Conservation (phyloP, 1,140 invertebrate genomes). For the Zophobas atratus region DNA sequence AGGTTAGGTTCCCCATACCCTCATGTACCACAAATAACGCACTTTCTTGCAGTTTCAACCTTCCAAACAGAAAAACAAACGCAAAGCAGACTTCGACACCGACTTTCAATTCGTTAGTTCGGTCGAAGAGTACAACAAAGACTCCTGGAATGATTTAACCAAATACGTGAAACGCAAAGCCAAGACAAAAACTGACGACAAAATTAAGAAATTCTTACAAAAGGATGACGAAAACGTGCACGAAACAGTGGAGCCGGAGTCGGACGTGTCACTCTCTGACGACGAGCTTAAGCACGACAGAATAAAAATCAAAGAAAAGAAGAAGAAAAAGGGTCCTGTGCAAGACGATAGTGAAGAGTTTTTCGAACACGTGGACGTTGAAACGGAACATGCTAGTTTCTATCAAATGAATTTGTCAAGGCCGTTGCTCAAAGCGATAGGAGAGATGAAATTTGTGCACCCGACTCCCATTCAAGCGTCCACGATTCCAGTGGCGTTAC, state of each 20-base stretch:
- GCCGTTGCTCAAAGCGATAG: constrained; percentile 75
- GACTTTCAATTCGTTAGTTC: constrained; percentile 83
- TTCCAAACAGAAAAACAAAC: constrained; percentile 79
- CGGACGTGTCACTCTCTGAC: constrained; percentile 74
- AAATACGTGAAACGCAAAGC: constrained; percentile 80
- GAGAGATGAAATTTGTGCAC: constrained; percentile 88
- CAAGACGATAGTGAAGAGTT: not conserved
- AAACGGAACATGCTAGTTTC: constrained; percentile 21
- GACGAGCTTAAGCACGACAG: constrained; percentile 82
- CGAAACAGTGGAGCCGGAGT: constrained; percentile 69
- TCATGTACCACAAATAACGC: constrained; percentile 57
- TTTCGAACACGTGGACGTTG: constrained; percentile 60
- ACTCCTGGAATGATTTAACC: constrained; percentile 87
- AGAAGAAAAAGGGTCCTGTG: constrained; percentile 1
- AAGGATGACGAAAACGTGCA: constrained; percentile 73
- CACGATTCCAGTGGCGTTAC: constrained; percentile 93
- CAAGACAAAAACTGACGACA: constrained; percentile 84
- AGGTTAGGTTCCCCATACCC: constrained; percentile 15
- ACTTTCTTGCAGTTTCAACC: constrained; percentile 80
- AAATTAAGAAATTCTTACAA: constrained; percentile 78
- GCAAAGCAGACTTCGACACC: constrained; percentile 71
- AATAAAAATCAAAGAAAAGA: constrained; percentile 71
- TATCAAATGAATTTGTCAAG: constrained; percentile 39
- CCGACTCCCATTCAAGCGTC: constrained; percentile 98
- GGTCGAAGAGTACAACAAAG: constrained; percentile 83